Conservation (phyloP, 2,113 vertebrate species). For the Sinocyclocheilus anshuiensis region DNA sequence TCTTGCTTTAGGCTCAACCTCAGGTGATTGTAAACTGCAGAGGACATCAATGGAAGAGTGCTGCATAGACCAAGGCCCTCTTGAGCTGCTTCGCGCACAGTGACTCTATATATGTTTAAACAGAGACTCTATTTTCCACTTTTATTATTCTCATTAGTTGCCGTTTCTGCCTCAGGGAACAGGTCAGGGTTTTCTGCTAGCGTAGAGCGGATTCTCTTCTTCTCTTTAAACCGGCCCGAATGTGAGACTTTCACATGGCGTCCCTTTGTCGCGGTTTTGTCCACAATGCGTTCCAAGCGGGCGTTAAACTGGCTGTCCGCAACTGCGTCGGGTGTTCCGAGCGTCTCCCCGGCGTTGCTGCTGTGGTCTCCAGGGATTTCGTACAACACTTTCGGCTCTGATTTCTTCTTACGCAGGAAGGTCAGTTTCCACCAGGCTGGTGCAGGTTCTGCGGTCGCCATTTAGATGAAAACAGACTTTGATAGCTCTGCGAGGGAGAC, state of each 20-base stretch:
- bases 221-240: conserved; percentile 92
- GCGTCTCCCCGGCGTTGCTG: conserved; percentile 58
- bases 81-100: conserved; percentile 6
- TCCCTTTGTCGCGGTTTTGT: conserved; percentile 82
- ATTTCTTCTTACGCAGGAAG: conserved; percentile 86
- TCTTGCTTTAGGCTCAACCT: conserved; percentile 19
- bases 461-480: background rate
- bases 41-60: conserved; percentile 20
- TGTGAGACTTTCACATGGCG: conserved; percentile 91
- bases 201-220: conserved; percentile 83
- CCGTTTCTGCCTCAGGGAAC: conserved; percentile 62
- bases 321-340: background rate
- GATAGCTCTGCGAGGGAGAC: conserved; percentile 1
- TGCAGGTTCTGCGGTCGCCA: conserved; percentile 75
- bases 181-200: conserved; percentile 82
- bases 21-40: conserved; percentile 19
- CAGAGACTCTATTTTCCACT: conserved; percentile 38
- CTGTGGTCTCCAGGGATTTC: conserved; percentile 77
- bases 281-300: conserved; percentile 88
- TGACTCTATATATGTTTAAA: conserved; percentile 1
- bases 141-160: conserved; percentile 55
- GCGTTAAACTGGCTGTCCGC: conserved; percentile 70
- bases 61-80: conserved; percentile 28
- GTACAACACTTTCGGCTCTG: conserved; percentile 80
- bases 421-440: conserved; percentile 89